These are phyloP conservation scores for Eidolon dupreanum DNA, from an alignment of 2,797 vertebrate species.

Conservation along the genomic window DNA sequence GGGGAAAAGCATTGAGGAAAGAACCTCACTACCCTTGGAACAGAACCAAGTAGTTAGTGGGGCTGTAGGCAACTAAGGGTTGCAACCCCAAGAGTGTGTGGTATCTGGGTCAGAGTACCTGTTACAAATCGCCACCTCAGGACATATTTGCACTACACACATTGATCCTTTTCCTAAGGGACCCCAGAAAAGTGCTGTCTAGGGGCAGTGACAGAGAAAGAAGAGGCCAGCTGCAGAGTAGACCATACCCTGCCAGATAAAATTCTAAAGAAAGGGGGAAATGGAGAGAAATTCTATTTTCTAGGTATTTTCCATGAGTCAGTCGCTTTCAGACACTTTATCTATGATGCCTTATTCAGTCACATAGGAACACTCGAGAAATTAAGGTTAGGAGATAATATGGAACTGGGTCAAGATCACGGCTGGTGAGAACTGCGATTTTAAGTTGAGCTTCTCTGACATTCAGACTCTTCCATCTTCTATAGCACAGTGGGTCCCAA, in stretches of 20 bases:
- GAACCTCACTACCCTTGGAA: background rate
- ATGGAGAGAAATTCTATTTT: background rate
- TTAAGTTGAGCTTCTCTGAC: background rate
- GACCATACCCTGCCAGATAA: background rate
- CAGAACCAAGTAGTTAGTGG: background rate
- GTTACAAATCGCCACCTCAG: background rate
- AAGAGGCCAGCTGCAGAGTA: background rate
- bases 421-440: background rate
- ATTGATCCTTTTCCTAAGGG: background rate
- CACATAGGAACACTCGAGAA: background rate
- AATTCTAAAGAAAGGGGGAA: background rate
- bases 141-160: background rate
- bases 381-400: background rate
- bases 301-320: background rate
- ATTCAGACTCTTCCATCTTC: background rate
- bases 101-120: background rate
- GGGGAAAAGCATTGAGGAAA: background rate
- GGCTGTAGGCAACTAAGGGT: background rate
- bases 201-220: background rate
- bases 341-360: background rate
- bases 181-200: background rate
- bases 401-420: background rate
- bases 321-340: background rate
- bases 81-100: background rate
- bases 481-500: background rate